Evolutionary conservation across 2,113 vertebrate genomes (phyloP).

Genomic region (Chaetodon trifascialis): DNA sequence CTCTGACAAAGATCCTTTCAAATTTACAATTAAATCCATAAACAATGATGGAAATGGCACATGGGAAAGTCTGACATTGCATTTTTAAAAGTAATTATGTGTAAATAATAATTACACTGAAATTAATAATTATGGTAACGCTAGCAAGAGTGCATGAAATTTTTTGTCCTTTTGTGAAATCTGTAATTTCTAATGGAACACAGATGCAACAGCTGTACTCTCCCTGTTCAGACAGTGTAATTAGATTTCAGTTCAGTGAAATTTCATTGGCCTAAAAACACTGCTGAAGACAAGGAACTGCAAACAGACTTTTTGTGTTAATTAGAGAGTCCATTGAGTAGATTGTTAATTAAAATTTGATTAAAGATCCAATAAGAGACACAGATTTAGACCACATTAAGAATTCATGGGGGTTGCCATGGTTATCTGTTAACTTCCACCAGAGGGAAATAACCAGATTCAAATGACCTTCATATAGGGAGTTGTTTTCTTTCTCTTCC

Average conservation of each 20-base stretch:
- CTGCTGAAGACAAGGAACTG: constrained; percentile 8
- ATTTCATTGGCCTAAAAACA: constrained; percentile 23
- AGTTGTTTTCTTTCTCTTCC: background rate
- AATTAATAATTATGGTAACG: background rate
- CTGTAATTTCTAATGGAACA: background rate
- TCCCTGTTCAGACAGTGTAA: constrained; percentile 12
- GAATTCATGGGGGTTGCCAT: constrained; percentile 66
- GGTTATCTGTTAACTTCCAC: constrained; percentile 59
- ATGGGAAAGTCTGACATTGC: background rate
- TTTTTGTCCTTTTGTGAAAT: background rate
- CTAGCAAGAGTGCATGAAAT: background rate
- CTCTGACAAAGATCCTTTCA: background rate
- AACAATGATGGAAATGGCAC: background rate
- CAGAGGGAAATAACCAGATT: constrained; percentile 51
- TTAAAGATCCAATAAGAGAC: constrained; percentile 64
- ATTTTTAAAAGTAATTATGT: background rate
- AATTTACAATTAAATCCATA: background rate
- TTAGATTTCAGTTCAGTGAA: constrained; percentile 35
- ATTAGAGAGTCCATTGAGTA: constrained; percentile 54
- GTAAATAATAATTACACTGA: background rate
- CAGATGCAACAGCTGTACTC: constrained; percentile 8
- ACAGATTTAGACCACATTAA: constrained; percentile 61
- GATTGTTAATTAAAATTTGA: constrained; percentile 70
- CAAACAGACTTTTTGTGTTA: constrained; percentile 49
- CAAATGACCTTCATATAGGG: constrained; percentile 50